Evolutionary conservation across 37 sponge, comb jelly and placozoan species (phyloP).

Genomic region (Lycopodina hypogea): DNA sequence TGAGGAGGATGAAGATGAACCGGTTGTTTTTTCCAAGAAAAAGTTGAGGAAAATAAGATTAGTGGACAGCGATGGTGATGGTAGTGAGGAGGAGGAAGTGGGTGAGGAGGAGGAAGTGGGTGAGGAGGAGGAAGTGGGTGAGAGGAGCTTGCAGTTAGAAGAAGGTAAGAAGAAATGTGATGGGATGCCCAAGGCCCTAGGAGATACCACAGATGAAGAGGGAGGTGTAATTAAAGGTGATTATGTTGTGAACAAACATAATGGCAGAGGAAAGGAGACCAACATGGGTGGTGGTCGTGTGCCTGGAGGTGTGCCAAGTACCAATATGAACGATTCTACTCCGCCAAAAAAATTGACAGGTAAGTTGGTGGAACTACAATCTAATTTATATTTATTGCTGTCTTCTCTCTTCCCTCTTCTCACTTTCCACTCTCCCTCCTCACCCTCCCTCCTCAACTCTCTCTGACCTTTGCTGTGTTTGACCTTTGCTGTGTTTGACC

Average conservation of each 20-base stretch:
- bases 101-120: conserved; percentile 11
- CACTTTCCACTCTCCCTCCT: background rate
- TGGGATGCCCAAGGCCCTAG: background rate
- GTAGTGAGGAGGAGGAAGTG: background rate
- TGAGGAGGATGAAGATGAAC: no score
- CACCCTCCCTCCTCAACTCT: conserved; percentile 16
- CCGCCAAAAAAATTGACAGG: conserved; percentile 59
- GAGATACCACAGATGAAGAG: background rate
- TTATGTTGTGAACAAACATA: background rate
- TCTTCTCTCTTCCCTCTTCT: background rate
- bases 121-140: conserved; percentile 14
- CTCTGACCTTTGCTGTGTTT: conserved; percentile 4
- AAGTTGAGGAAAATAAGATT: background rate
- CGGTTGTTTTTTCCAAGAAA: no score
- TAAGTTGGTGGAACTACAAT: background rate
- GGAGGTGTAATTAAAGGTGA: background rate
- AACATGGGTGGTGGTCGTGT: background rate
- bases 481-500: background rate
- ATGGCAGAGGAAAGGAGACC: background rate
- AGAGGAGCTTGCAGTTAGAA: background rate
- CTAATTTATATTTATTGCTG: background rate
- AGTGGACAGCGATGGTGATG: background rate
- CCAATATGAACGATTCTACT: no score
- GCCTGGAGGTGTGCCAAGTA: background rate
- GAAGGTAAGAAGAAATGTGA: background rate